Evolutionary conservation across 64 coral and sea anemone species (phyloP).

Genomic region (Acropora tenuis): DNA sequence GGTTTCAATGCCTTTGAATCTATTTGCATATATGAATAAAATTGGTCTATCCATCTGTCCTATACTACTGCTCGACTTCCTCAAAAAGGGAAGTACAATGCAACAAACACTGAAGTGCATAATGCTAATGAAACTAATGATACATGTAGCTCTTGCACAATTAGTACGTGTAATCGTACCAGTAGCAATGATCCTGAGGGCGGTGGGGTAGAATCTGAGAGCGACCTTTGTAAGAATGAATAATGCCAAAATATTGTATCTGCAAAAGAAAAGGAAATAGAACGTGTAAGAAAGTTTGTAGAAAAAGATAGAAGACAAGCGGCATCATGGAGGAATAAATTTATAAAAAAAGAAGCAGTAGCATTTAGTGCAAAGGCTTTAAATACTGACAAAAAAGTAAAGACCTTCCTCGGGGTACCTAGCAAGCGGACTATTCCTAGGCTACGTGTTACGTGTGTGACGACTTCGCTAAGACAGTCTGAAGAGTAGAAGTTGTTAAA

Average conservation of each 20-base stretch:
- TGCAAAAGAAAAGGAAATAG: slow-evolving; percentile 48
- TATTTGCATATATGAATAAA: too few species aligned
- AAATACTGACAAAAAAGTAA: slow-evolving; percentile 60
- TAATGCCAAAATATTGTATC: slow-evolving; percentile 36
- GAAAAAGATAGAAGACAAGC: slow-evolving; percentile 40
- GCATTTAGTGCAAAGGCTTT: slow-evolving; percentile 37
- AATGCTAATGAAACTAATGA: background rate
- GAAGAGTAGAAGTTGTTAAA: too few species aligned
- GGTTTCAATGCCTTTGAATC: too few species aligned
- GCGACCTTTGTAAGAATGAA: slow-evolving; percentile 25
- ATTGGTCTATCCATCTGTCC: too few species aligned
- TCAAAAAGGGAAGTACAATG: background rate
- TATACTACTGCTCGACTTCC: background rate
- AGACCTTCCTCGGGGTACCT: slow-evolving; percentile 22
- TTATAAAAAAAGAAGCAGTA: slow-evolving; percentile 33
- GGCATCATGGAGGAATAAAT: slow-evolving; percentile 50
- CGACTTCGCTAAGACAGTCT: too few species aligned
- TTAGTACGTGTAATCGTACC: slow-evolving; percentile 3
- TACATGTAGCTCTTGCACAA: background rate
- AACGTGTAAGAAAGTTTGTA: slow-evolving; percentile 29
- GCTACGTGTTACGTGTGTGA: too few species aligned
- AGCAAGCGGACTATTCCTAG: too few species aligned
- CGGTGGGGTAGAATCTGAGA: slow-evolving; percentile 23
- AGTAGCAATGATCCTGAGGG: background rate
- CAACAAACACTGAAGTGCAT: background rate